A percentile compares a stretch with the other conserved stretches of the same genome.
These are phyloP conservation scores for Drosophila pruinosa DNA, from an alignment of 1,140 invertebrate genomes.

Conservation along the genomic window DNA sequence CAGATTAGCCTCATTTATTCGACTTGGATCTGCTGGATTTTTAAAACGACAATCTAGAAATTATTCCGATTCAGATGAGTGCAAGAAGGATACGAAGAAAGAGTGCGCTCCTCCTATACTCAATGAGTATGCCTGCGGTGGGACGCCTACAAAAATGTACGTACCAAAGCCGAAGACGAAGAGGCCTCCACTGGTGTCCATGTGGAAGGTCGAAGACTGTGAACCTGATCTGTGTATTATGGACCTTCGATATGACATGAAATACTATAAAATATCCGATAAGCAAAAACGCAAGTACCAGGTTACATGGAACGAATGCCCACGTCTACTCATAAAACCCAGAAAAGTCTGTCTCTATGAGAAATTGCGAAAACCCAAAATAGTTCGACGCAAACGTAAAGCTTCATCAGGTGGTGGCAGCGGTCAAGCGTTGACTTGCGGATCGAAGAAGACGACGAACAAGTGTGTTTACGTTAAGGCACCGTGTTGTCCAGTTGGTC, in stretches of 20 bases:
- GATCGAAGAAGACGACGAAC: not conserved
- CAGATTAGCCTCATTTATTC: not conserved
- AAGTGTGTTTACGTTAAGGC: constrained; percentile 28
- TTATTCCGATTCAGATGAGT: not conserved
- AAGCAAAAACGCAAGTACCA: constrained; percentile 61
- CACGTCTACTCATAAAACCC: constrained; percentile 57
- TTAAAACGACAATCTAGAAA: not conserved
- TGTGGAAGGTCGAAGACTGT: constrained; percentile 37
- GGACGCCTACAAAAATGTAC: not conserved
- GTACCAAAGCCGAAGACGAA: not conserved
- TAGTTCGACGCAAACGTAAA: constrained; percentile 39
- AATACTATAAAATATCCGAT: constrained; percentile 54
- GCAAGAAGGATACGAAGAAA: not conserved
- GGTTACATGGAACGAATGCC: constrained; percentile 67
- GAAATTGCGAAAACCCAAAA: constrained; percentile 9
- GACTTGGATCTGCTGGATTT: not conserved
- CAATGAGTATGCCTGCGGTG: constrained; percentile 18
- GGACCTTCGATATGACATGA: constrained; percentile 42
- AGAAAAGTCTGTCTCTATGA: constrained; percentile 59
- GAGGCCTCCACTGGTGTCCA: constrained; percentile 7
- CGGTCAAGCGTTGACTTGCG: not conserved
- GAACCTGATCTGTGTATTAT: not conserved
- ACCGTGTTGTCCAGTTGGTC: constrained; percentile 48
- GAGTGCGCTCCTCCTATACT: constrained; percentile 8
- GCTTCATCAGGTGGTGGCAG: not conserved